These are phyloP conservation scores for Aphaenogaster floridana DNA, from an alignment of 1,140 invertebrate species.

Conservation along the genomic window DNA sequence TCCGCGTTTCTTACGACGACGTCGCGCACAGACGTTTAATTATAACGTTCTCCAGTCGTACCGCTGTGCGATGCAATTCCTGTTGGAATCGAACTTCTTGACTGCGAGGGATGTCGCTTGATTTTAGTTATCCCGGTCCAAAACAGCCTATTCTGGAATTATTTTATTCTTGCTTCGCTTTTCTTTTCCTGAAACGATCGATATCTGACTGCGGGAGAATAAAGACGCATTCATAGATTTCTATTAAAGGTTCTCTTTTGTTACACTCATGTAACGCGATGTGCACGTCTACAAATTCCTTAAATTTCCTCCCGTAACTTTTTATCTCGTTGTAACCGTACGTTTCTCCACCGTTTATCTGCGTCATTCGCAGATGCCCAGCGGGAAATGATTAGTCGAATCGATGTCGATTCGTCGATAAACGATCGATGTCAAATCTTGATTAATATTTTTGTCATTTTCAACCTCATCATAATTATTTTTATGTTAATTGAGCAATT, in stretches of 20 bases:
- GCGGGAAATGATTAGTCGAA: too few relatives aligned
- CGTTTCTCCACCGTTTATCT: neutral
- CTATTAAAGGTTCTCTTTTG: neutral
- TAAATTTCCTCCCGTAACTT: neutral
- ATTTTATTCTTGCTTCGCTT: neutral
- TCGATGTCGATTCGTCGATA: too few relatives aligned
- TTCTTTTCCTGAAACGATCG: neutral
- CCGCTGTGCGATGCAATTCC: neutral
- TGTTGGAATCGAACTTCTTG: constrained; percentile 31
- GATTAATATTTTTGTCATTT: too few relatives aligned
- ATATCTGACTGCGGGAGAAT: neutral
- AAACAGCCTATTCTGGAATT: constrained; percentile 16
- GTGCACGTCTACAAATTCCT: neutral
- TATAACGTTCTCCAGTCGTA: constrained; percentile 37
- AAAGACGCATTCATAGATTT: neutral
- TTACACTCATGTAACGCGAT: neutral
- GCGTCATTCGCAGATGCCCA: neutral
- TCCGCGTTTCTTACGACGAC: constrained; percentile 22
- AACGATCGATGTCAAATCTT: too few relatives aligned
- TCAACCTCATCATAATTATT: too few relatives aligned
- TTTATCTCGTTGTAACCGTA: neutral
- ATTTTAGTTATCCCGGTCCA: neutral
- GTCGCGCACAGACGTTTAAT: constrained; percentile 52
- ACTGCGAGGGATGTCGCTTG: neutral
- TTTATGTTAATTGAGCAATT: too few relatives aligned